Conservation (phyloP, 2,888 invertebrate species). For the Amitus sp. region DNA sequence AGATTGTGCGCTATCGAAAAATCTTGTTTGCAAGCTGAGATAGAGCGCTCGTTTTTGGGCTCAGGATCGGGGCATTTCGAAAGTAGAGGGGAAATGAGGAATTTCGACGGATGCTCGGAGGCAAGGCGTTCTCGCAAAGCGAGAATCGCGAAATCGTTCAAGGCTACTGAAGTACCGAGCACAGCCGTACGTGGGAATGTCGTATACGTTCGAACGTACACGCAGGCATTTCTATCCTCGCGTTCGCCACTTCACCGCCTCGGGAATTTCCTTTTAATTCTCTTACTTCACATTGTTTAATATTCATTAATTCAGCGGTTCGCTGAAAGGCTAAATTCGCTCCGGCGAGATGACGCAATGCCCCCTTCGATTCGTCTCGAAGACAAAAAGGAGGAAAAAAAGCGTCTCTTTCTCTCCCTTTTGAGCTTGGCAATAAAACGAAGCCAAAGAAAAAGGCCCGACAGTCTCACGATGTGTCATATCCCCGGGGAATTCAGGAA, state of each 20-base stretch:
- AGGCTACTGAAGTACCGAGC: slow-evolving; percentile 28
- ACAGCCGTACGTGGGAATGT: slow-evolving; percentile 40
- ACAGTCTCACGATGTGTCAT: slow-evolving; percentile 4
- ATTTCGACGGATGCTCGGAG: slow-evolving; percentile 1
- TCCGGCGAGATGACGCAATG: background rate
- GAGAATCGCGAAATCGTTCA: slow-evolving; percentile 45
- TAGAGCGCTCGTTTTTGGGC: too few relatives aligned
- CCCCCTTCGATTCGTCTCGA: too few relatives aligned
- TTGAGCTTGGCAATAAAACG: too few relatives aligned
- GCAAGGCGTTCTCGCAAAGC: slow-evolving; percentile 34
- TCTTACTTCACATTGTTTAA: slow-evolving; percentile 2
- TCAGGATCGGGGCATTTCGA: too few relatives aligned
- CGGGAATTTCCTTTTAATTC: slow-evolving; percentile 13
- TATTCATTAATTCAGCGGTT: background rate
- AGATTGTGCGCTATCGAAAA: too few relatives aligned
- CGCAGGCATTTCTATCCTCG: slow-evolving; percentile 1
- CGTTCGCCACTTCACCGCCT: slow-evolving; percentile 9
- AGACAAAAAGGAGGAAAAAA: too few relatives aligned
- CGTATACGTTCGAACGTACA: background rate
- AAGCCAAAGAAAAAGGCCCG: too few relatives aligned
- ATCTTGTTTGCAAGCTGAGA: too few relatives aligned
- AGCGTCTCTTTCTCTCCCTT: too few relatives aligned
- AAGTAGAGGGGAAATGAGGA: too few relatives aligned
- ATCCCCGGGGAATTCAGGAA: slow-evolving; percentile 29
- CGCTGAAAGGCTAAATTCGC: background rate